Evolutionary conservation across 1,140 invertebrate genomes (phyloP), one percentile per base, ranked within the genome.

Genomic region (Euwallacea similis): DNA sequence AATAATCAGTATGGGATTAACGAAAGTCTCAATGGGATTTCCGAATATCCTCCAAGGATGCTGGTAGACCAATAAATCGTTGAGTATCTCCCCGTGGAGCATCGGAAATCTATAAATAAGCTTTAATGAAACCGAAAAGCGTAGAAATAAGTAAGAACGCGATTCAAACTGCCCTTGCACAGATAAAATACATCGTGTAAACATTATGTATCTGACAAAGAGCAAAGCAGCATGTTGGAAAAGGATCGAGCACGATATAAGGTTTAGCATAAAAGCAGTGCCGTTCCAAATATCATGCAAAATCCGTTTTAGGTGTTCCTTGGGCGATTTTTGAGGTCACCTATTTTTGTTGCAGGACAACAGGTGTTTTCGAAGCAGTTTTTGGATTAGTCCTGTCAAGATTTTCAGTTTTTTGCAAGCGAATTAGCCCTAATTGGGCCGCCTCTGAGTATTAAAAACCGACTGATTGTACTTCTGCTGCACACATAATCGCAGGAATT

Each of bases 191-290:
- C 69, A 71, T 54, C 68, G 54, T 74, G 73, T 74, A 62, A 73
- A 68, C 73, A 73, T 71, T 73, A 67, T 74, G 73, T 64, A 63
- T 62, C 64, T 74, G 73, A 74, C 73, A 74, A 62, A 53, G 67
- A 63, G 11, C 43, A 44, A 63, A 56, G 13, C 13, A 42, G 42
- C 44, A 55, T 7, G 56, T 9, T 58, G 43, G 43, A 56, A 67
- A 58, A 59, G 55, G 66, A 67, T 44, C 56, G 55, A 60, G 43
- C n/a, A 59, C 42, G 56, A 46, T 67, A 59, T 47, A 56, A 33
- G 42, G 56, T 67, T 67, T 63, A 21, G 55, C 44, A 66, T 56
- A 56, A 54, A 66, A 42, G 2, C 66, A 67, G 66, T 46, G 66
- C 55, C 66, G 66, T 42, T 6, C 46, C 46, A 10, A 50, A 13